Evolutionary conservation across 1,140 invertebrate genomes (phyloP).

Genomic region (Acromyrmex charruanus): DNA sequence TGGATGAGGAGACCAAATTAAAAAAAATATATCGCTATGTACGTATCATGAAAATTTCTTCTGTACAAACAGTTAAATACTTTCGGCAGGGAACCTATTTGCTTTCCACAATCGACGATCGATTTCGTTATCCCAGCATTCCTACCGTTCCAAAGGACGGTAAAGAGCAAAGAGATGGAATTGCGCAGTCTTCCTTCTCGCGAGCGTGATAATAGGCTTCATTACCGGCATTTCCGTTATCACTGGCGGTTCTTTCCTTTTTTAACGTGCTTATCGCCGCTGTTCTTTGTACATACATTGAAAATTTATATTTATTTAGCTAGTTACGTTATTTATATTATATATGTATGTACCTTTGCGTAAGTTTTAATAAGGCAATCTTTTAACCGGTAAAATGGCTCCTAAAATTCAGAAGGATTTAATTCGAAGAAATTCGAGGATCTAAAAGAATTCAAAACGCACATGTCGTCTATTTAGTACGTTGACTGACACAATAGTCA

Average conservation of each 20-base stretch:
- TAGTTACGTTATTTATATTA: constrained; percentile 79
- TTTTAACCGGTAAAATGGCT: constrained; percentile 20
- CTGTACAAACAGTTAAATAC: neutral
- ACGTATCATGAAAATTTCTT: neutral
- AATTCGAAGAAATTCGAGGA: neutral
- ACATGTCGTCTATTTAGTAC: neutral
- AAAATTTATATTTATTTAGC: constrained; percentile 77
- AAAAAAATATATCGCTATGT: neutral
- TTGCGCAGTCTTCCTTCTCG: constrained; percentile 66
- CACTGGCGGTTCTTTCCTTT: constrained; percentile 32
- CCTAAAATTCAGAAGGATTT: neutral
- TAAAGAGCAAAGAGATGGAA: constrained; percentile 15
- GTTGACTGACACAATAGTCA: neutral
- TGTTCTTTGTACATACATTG: constrained; percentile 72
- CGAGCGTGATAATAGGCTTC: constrained; percentile 31
- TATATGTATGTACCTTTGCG: constrained; percentile 51
- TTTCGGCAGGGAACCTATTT: constrained; percentile 21
- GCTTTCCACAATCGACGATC: constrained; percentile 35
- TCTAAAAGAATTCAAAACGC: neutral
- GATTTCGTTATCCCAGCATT: constrained; percentile 25
- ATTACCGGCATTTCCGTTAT: constrained; percentile 46
- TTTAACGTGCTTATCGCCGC: constrained; percentile 8
- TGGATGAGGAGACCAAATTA: neutral
- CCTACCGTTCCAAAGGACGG: neutral
- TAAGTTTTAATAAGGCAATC: constrained; percentile 19